Base-by-base conservation (phyloP, 2,113 vertebrate genomes). In the Cricetomys ansorgei region DNA sequence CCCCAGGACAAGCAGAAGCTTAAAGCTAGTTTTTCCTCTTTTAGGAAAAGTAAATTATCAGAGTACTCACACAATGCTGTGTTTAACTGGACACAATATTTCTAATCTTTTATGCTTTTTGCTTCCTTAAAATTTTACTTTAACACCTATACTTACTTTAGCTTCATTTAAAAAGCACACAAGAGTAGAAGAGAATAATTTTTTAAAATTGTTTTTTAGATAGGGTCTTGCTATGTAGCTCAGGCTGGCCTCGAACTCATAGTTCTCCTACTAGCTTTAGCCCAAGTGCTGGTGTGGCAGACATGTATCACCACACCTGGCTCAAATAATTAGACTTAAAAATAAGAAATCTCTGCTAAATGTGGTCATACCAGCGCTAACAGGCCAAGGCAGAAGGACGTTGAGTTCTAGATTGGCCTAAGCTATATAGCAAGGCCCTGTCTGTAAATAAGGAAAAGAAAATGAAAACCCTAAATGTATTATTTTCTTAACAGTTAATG, bases 61-160 rank as follows among this genome's bases (percentile, higher is more conserved):
- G 69, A 64, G 4, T 88, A 23, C 31, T 94, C 53, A 62, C 17
- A 7, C 89, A 70, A 69, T 90, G 55, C 40, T 72, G 1, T 64
- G 43, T 88, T 91, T 95, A 95, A 89, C 10, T 67, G 75, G 45
- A 92, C 62, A 77, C 1, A 25, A 2, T 89, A 64, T 59, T 97
- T 91, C 79, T 65, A 34, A 87, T 70, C 92, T 97, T 96, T 76
- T n/a, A 67, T 50, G 9, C 67, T 81, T 83, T 94, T 93, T 93
- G 27, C 21, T 57, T 85, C 50, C 31, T 81, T 91, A 73, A 85
- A 92, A 88, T 92, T 94, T 91, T 96, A 88, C 29, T 83, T 93
- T 79, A 92, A 88, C n/a, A 79, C 89, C 55, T 40, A 79, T 40
- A 67, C 15, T 53, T 91, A 67, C 73, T 17, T 55, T 70, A 45